Evolutionary conservation across 1,140 invertebrate genomes (phyloP).

Genomic region (Drosophila kepulauana): DNA sequence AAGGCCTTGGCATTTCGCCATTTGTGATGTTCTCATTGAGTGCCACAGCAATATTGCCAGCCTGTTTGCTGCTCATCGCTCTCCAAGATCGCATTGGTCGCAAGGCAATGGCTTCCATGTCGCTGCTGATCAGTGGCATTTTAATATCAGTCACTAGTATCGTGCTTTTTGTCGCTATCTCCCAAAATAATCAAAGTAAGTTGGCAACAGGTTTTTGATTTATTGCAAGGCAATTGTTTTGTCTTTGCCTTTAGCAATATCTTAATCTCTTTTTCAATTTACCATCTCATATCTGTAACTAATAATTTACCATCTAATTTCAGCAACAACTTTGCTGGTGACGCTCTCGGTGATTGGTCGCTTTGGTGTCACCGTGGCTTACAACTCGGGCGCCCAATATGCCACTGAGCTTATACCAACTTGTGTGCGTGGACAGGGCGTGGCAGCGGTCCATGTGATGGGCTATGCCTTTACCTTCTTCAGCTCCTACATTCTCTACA

Average conservation of each 20-base stretch:
- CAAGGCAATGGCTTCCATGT: constrained; percentile 87
- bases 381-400: constrained; percentile 88
- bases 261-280: neutral
- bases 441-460: constrained; percentile 86
- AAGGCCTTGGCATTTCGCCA: constrained; percentile 86
- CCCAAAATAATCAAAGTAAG: constrained; percentile 54
- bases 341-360: constrained; percentile 86
- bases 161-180: constrained; percentile 70
- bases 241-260: neutral
- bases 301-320: too few species aligned
- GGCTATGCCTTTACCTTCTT: constrained; percentile 86
- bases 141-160: constrained; percentile 85
- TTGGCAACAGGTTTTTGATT: constrained; percentile 15
- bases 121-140: constrained; percentile 86
- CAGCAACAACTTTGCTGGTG: constrained; percentile 64
- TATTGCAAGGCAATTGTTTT: neutral
- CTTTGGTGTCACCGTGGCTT: constrained; percentile 88
- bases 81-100: constrained; percentile 87
- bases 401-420: constrained; percentile 89
- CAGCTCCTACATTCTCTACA: constrained; percentile 77
- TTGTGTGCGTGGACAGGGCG: constrained; percentile 87
- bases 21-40: constrained; percentile 87
- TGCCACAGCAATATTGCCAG: constrained; percentile 86
- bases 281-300: neutral
- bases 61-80: constrained; percentile 86